phyloP scores from a whole-genome alignment of 2,797 vertebrate species.

The Thamnophis elegans region DNA sequence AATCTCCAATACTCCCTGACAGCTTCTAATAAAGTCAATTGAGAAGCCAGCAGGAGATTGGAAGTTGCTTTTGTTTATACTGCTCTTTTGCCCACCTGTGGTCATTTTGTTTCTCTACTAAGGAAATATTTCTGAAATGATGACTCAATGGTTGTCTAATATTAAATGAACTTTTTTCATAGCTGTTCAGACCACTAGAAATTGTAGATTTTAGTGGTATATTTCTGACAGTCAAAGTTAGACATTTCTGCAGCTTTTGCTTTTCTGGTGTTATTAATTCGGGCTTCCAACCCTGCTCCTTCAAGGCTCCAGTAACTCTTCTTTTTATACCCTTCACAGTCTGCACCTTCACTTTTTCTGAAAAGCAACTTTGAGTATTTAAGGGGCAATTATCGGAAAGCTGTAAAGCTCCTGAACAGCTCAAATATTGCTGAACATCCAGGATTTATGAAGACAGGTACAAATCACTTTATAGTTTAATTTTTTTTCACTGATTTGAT shows the following conservation, averaged over 20 bases:
- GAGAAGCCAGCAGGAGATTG: background rate
- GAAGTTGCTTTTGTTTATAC: background rate
- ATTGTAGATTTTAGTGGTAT: background rate
- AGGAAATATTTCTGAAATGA: background rate
- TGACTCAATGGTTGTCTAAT: background rate
- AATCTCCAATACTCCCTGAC: background rate
- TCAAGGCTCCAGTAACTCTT: background rate
- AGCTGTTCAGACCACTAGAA: background rate
- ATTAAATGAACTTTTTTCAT: background rate
- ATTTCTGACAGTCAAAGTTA: background rate
- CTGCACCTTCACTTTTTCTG: constrained; percentile 93
- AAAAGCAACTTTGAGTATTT: constrained; percentile 99
- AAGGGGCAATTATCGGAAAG: constrained; percentile 97
- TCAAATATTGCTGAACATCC: constrained; percentile 96
- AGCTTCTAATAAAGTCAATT: background rate
- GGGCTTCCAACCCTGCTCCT: background rate
- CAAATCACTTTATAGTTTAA: constrained; percentile 28
- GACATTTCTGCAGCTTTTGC: background rate
- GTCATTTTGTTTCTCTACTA: background rate
- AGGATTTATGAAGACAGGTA: constrained; percentile 96
- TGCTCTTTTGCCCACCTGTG: background rate
- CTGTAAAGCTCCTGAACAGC: constrained; percentile 94
- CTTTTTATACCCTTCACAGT: constrained; percentile 75
- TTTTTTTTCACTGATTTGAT: background rate
- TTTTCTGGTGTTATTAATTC: background rate